Percentiles rank a stretch among this genome's conserved stretches.
These are phyloP conservation scores for Nemurella pictetii DNA, from an alignment of 2,888 invertebrate species.

Conservation along the genomic window DNA sequence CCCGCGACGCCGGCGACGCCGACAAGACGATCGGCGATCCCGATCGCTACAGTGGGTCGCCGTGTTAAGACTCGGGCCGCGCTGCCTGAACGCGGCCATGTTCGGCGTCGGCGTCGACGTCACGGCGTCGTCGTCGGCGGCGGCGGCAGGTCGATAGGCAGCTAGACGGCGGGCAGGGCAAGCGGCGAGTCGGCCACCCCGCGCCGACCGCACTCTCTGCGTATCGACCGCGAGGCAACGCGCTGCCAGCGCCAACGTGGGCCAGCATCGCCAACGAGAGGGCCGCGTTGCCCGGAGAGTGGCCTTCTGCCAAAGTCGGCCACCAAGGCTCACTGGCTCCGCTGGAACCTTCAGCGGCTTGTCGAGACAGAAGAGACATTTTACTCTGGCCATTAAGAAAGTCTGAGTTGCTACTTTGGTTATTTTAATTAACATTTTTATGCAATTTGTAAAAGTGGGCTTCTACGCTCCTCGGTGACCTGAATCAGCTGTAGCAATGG, in stretches of 20 bases:
- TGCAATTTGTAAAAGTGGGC: too few species aligned
- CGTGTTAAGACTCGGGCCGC: not conserved
- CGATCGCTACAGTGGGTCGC: not conserved
- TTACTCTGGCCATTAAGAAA: too few species aligned
- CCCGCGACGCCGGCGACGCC: too few species aligned
- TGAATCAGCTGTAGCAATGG: too few species aligned
- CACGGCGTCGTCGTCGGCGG: not conserved
- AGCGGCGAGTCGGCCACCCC: not conserved
- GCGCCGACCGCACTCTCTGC: not conserved
- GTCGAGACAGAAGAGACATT: too few species aligned
- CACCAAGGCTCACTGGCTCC: too few species aligned
- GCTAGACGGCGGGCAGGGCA: not conserved
- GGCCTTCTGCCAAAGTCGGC: too few species aligned
- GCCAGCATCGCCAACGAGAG: too few species aligned
- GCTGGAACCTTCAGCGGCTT: too few species aligned
- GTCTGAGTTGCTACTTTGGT: too few species aligned
- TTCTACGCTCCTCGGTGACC: not conserved
- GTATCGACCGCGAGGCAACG: not conserved
- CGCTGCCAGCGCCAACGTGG: not conserved
- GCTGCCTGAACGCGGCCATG: not conserved
- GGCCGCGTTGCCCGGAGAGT: too few species aligned
- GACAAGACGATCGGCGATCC: not conserved
- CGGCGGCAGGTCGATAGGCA: constrained; percentile 12
- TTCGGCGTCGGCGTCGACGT: not conserved
- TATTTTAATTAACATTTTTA: too few species aligned